Evolutionary conservation across 2,888 invertebrate genomes (phyloP), one percentile per base, ranked within the genome.

Genomic region (Entomobrya multifasciata): DNA sequence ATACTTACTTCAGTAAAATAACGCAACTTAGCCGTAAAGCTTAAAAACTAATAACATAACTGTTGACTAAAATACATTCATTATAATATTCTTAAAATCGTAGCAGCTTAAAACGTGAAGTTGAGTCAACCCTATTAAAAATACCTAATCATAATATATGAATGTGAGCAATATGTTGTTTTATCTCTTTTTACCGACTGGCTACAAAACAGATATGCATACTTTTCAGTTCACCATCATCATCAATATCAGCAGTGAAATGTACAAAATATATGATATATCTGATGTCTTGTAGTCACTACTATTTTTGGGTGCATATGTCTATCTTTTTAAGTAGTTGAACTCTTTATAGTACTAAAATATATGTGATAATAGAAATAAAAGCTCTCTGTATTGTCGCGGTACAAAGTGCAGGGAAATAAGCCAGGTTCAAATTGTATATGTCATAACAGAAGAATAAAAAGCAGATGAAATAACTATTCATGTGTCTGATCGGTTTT

Each of bases 21-120:
- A 36, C n/a, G n/a, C 65, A 67, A 65, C 22, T 22, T 70, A n/a
- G n/a, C n/a, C 20, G 60, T 62, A 22, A 57, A 62, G 82, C 62
- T 74, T 72, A 36, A 49, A 74, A 82, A 82, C 60, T 82, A 82
- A 82, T 82, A n/a, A n/a, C n/a, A n/a, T n/a, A 82, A 74, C 60
- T 82, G 70, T 36, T 70, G 67, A 67, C 44, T 67, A 67, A 67
- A n/a, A 30, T 70, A 36, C 67, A 30, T 78, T n/a, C n/a, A n/a
- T n/a, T n/a, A n/a, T n/a, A n/a, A n/a, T n/a, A n/a, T n/a, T n/a
- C n/a, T n/a, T n/a, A n/a, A n/a, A n/a, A n/a, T n/a, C n/a, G 47
- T 27, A 36, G 36, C 47, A 25, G 70, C 70, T 81, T 62, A 78
- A 65, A 20, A 60, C 72, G 41, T 65, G 52, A n/a, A 67, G 67